A percentile compares a stretch with the other conserved stretches of the same genome.
Evolutionary conservation across 1,140 invertebrate genomes (phyloP).

Genomic region (Drosophila nikananu): DNA sequence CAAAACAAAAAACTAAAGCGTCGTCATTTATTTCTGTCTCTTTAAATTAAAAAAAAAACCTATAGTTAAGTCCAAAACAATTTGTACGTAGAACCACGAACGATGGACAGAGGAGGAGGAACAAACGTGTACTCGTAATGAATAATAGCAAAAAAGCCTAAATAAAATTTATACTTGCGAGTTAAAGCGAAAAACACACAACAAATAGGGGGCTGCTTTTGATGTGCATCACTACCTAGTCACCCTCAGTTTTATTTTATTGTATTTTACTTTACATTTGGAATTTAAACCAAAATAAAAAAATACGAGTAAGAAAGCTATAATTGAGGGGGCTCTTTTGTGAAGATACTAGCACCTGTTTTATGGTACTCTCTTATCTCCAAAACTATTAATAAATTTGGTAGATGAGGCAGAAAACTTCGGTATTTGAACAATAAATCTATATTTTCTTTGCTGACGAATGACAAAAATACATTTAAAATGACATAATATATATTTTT

Average conservation of each 20-base stretch:
- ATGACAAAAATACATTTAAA: too few species aligned
- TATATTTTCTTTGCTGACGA: too few species aligned
- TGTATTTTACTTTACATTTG: conserved; percentile 61
- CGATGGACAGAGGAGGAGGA: conserved; percentile 7
- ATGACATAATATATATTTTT: too few species aligned
- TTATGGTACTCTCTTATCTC: too few species aligned
- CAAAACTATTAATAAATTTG: too few species aligned
- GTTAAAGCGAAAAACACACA: conserved; percentile 29
- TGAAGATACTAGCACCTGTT: background rate
- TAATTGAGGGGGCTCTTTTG: background rate
- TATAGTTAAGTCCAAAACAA: conserved; percentile 55
- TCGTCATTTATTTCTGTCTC: conserved; percentile 51
- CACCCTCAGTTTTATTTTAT: conserved; percentile 63
- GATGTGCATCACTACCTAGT: conserved; percentile 17
- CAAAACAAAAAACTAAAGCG: conserved; percentile 34
- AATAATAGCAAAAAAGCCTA: conserved; percentile 32
- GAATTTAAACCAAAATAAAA: conserved; percentile 59
- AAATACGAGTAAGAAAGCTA: background rate
- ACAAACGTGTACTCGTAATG: conserved; percentile 34
- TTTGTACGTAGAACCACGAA: conserved; percentile 36
- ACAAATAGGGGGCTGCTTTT: conserved; percentile 15
- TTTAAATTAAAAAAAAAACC: conserved; percentile 9
- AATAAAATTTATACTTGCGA: conserved; percentile 62
- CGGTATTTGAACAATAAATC: too few species aligned
- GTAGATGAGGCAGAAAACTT: too few species aligned